phyloP scores from a whole-genome alignment of 2,888 invertebrate species.

The Phrixothrix hirtus region DNA sequence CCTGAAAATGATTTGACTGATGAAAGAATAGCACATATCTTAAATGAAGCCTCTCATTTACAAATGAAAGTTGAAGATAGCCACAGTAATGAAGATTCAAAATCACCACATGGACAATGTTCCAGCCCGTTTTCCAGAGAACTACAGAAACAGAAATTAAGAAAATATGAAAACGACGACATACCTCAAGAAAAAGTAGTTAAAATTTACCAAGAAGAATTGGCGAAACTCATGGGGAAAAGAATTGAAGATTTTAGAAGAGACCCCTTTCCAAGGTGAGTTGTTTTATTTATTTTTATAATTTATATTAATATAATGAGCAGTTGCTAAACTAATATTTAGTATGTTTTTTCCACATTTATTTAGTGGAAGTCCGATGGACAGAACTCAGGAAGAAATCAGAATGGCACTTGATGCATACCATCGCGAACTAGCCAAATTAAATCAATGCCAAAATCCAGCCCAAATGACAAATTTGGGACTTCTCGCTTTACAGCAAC shows the following conservation, averaged over 20 bases:
- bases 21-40: slow-evolving; percentile 90
- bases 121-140: slow-evolving; percentile 81
- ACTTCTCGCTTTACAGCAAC: slow-evolving; percentile 79
- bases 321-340: slow-evolving; percentile 62
- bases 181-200: slow-evolving; percentile 96
- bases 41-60: slow-evolving; percentile 89
- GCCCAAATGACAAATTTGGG: slow-evolving; percentile 64
- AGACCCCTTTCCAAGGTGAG: slow-evolving; percentile 80
- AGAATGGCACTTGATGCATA: slow-evolving; percentile 89
- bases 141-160: slow-evolving; percentile 73
- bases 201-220: slow-evolving; percentile 92
- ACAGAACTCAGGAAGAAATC: slow-evolving; percentile 82
- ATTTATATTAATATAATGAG: slow-evolving; percentile 42
- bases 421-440: slow-evolving; percentile 89
- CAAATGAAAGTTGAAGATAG: slow-evolving; percentile 75
- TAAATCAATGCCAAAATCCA: slow-evolving; percentile 65
- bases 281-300: slow-evolving; percentile 24
- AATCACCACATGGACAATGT: slow-evolving; percentile 78
- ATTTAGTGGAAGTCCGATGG: slow-evolving; percentile 68
- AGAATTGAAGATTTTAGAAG: slow-evolving; percentile 74
- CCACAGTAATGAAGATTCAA: slow-evolving; percentile 80
- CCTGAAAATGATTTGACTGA: slow-evolving; percentile 80
- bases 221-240: slow-evolving; percentile 88
- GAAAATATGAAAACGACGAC: slow-evolving; percentile 91
- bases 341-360: slow-evolving; percentile 85